Percentiles rank a stretch among this genome's conserved stretches.
Evolutionary conservation across 2,797 vertebrate genomes (phyloP).

Genomic region (Cynodonichthys magdalenae): DNA sequence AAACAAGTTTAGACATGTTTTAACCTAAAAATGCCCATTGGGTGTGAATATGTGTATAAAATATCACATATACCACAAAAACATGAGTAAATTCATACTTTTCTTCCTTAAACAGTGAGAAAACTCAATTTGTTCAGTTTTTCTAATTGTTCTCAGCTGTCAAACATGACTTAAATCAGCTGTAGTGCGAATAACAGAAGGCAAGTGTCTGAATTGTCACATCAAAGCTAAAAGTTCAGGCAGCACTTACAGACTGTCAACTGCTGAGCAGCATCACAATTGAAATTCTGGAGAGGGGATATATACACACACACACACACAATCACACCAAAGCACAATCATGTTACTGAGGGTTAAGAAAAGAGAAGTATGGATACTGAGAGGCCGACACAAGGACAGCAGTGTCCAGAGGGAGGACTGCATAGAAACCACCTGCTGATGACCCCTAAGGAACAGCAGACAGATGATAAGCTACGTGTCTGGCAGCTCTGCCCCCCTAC

Average conservation of each 20-base stretch:
- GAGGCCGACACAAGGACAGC: slow-evolving; percentile 53
- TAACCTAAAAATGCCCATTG: too few species aligned
- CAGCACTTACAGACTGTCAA: too few species aligned
- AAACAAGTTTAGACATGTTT: too few species aligned
- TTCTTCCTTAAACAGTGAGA: background rate
- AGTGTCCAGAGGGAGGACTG: slow-evolving; percentile 46
- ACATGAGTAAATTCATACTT: background rate
- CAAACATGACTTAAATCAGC: background rate
- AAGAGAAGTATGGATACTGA: slow-evolving; percentile 36
- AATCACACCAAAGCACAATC: slow-evolving; percentile 6
- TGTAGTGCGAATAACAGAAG: background rate
- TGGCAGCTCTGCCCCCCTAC: slow-evolving; percentile 26
- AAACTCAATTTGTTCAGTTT: background rate
- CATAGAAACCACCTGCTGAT: slow-evolving; percentile 58
- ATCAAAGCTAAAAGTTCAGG: background rate
- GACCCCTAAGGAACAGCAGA: slow-evolving; percentile 51
- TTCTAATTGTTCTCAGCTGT: background rate
- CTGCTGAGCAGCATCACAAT: background rate
- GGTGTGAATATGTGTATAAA: too few species aligned
- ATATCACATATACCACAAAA: too few species aligned
- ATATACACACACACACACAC: too few species aligned
- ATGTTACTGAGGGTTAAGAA: slow-evolving; percentile 32
- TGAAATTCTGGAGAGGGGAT: slow-evolving; percentile 1
- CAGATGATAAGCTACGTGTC: slow-evolving; percentile 57
- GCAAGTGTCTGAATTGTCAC: background rate